A percentile compares a stretch with the other conserved stretches of the same genome.
Evolutionary conservation across 1,140 invertebrate genomes (phyloP).

Genomic region (Druon quercuslanigerum): DNA sequence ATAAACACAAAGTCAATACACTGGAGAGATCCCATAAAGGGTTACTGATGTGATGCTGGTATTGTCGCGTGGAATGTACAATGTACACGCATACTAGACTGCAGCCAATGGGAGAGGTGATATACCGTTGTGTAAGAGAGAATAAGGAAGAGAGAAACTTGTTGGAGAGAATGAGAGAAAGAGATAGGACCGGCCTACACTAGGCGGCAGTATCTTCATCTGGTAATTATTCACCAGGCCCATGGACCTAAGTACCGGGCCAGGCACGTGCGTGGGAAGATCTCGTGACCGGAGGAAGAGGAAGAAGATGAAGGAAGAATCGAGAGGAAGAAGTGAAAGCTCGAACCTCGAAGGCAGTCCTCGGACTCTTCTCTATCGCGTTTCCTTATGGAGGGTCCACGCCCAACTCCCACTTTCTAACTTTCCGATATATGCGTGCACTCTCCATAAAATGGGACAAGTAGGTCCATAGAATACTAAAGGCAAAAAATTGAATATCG

Average conservation of each 20-base stretch:
- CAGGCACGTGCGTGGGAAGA: constrained; percentile 70
- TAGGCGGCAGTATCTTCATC: constrained; percentile 67
- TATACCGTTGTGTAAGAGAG: constrained; percentile 22
- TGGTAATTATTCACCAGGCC: constrained; percentile 68
- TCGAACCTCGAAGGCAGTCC: constrained; percentile 44
- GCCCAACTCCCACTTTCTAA: constrained; percentile 56
- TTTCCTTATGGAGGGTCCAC: constrained; percentile 51
- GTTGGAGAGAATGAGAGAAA: constrained; percentile 34
- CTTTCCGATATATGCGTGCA: constrained; percentile 8
- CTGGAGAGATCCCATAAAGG: constrained; percentile 14
- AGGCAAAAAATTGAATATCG: neutral
- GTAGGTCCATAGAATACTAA: neutral
- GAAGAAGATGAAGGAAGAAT: constrained; percentile 60
- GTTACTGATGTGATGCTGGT: constrained; percentile 15
- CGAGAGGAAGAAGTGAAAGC: constrained; percentile 58
- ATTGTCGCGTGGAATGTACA: constrained; percentile 16
- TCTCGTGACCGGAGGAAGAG: constrained; percentile 54
- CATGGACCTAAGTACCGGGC: constrained; percentile 54
- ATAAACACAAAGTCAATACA: constrained; percentile 8
- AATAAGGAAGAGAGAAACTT: constrained; percentile 19
- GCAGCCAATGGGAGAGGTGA: neutral
- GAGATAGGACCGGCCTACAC: constrained; percentile 59
- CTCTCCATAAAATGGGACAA: constrained; percentile 1
- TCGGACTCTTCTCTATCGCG: constrained; percentile 49
- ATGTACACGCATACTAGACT: neutral